Conservation (phyloP, 2,888 invertebrate genomes). For the Tholera decimalis region DNA sequence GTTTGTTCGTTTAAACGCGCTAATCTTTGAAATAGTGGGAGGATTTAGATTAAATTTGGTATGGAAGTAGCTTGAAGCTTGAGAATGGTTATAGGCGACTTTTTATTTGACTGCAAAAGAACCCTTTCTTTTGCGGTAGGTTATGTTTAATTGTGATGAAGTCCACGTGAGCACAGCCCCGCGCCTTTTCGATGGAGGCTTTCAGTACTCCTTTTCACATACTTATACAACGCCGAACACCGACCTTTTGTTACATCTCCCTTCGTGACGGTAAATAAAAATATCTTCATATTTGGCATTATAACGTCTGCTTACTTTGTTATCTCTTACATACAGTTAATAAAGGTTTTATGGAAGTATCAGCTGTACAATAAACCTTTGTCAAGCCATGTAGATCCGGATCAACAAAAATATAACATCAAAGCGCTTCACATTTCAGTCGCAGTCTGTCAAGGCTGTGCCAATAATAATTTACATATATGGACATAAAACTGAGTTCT, state of each 20-base stretch:
- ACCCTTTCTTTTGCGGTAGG: too few relatives aligned
- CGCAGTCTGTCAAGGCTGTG: slow-evolving; percentile 58
- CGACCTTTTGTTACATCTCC: not conserved
- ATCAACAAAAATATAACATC: slow-evolving; percentile 55
- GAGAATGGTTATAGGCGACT: too few relatives aligned
- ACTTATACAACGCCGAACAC: not conserved
- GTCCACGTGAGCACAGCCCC: too few relatives aligned
- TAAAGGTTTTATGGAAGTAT: slow-evolving; percentile 19
- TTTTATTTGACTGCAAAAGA: too few relatives aligned
- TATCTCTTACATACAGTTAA: slow-evolving; percentile 6
- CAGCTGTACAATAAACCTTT: slow-evolving; percentile 32
- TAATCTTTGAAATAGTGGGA: too few relatives aligned
- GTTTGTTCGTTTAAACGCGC: too few relatives aligned
- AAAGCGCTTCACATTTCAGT: slow-evolving; percentile 61
- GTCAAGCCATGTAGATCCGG: slow-evolving; percentile 44
- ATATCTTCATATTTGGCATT: not conserved
- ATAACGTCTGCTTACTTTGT: not conserved
- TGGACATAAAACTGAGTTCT: slow-evolving; percentile 62
- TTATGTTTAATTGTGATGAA: too few relatives aligned
- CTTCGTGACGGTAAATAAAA: not conserved
- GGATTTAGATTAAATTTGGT: too few relatives aligned
- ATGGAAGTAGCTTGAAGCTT: too few relatives aligned
- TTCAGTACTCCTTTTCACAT: not conserved
- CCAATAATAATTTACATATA: slow-evolving; percentile 67
- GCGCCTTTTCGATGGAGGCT: too few relatives aligned